These are phyloP conservation scores for Eugnorisma glareosa DNA, from an alignment of 2,888 invertebrate genomes.

Conservation along the genomic window DNA sequence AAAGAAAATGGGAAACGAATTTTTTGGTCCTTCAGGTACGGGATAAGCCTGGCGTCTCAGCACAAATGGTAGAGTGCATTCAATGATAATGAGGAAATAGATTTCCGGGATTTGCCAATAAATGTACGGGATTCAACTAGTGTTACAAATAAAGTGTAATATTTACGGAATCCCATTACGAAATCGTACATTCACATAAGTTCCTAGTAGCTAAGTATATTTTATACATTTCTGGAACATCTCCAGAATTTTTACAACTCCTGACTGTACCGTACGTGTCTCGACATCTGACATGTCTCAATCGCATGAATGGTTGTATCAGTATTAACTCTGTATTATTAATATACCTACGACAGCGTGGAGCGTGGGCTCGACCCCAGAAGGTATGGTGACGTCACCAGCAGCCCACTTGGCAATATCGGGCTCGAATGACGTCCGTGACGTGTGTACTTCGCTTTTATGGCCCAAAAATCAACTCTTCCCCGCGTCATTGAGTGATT, in stretches of 20 bases:
- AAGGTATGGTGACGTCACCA: slow-evolving; percentile 79
- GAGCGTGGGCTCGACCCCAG: slow-evolving; percentile 77
- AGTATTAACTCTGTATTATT: slow-evolving; percentile 58
- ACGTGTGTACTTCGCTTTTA: slow-evolving; percentile 56
- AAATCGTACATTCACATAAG: slow-evolving; percentile 12
- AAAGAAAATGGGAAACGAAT: background rate
- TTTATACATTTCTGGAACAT: slow-evolving; percentile 35
- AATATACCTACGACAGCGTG: slow-evolving; percentile 62
- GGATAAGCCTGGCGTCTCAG: background rate
- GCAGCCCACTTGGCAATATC: slow-evolving; percentile 62
- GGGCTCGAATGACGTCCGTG: slow-evolving; percentile 57
- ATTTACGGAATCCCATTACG: slow-evolving; percentile 4
- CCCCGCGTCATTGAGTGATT: slow-evolving; percentile 45
- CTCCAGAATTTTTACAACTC: slow-evolving; percentile 54
- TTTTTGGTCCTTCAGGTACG: background rate
- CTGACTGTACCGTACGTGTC: slow-evolving; percentile 44
- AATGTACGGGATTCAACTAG: background rate
- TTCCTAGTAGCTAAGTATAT: slow-evolving; percentile 2
- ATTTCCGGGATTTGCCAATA: background rate
- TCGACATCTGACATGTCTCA: slow-evolving; percentile 49
- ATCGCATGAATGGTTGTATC: slow-evolving; percentile 61
- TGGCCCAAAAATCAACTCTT: slow-evolving; percentile 57
- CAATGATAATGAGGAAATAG: background rate
- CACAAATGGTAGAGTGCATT: background rate
- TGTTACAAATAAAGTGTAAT: slow-evolving; percentile 1